phyloP scores from a whole-genome alignment of 35 echinoderm and acorn worm genomes.

The Diadema setosum region DNA sequence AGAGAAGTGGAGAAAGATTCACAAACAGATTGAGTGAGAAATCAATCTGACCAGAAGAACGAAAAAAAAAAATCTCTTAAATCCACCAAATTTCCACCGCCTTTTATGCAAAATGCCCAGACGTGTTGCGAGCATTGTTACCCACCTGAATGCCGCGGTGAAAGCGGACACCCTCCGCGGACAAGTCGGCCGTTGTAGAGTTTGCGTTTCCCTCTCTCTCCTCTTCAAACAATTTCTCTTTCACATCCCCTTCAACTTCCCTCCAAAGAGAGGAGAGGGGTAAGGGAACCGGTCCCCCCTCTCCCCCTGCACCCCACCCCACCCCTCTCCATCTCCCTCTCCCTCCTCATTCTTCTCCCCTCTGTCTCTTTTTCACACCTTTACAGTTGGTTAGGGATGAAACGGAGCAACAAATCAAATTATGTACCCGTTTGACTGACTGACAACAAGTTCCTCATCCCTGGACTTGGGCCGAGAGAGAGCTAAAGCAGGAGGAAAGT shows the following conservation, averaged over 20 bases:
- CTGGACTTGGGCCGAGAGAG: too few relatives aligned
- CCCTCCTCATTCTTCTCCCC: background rate
- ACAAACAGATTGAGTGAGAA: background rate
- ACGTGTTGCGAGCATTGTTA: background rate
- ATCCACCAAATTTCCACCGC: background rate
- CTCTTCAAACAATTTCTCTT: background rate
- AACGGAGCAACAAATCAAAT: background rate
- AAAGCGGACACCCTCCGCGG: background rate
- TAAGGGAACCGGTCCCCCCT: background rate
- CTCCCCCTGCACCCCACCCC: background rate
- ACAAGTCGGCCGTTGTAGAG: background rate
- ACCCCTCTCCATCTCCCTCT: background rate
- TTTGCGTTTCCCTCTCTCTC: background rate
- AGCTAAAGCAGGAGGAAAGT: too few relatives aligned
- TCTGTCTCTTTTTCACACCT: background rate
- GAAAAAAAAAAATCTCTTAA: background rate
- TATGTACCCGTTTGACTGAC: background rate
- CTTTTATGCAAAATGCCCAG: background rate
- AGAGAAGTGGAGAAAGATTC: background rate
- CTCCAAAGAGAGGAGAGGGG: too few relatives aligned
- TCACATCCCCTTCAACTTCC: too few relatives aligned
- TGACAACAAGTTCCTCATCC: too few relatives aligned
- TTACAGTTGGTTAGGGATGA: background rate
- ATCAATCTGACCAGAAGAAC: background rate
- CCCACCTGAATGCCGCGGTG: background rate